Conservation (phyloP, 2,113 vertebrate genomes). For the Hassar affinis region DNA sequence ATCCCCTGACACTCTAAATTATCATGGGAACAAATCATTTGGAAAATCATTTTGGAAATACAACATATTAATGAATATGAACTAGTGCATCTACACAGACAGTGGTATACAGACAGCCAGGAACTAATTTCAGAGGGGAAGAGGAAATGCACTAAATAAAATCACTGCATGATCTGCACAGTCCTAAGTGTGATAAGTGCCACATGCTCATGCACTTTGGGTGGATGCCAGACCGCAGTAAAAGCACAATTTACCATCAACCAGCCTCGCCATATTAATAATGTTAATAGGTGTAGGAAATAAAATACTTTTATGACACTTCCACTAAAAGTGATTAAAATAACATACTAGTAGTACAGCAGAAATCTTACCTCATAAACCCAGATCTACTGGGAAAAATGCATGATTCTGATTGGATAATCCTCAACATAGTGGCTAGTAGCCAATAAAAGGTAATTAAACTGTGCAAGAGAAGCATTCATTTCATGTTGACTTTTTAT, state of each 20-base stretch:
- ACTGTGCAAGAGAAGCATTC: neutral
- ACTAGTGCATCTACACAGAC: neutral
- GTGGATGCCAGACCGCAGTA: conserved; percentile 1
- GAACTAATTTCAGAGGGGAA: neutral
- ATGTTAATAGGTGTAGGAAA: conserved; percentile 14
- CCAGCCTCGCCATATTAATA: conserved; percentile 8
- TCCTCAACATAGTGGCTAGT: neutral
- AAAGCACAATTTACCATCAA: conserved; percentile 14
- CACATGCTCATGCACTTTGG: conserved; percentile 20
- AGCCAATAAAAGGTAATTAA: conserved; percentile 12
- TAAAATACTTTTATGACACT: conserved; percentile 13
- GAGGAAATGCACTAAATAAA: neutral
- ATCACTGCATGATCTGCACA: conserved; percentile 6
- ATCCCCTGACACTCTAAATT: conserved; percentile 38
- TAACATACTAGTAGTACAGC: neutral
- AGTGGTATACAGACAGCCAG: neutral
- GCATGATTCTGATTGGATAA: neutral
- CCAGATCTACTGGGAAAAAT: neutral
- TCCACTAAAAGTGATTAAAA: conserved; percentile 12
- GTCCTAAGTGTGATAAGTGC: conserved; percentile 4
- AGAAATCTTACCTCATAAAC: conserved; percentile 3
- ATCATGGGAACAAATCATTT: conserved; percentile 10
- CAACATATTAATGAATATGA: neutral
- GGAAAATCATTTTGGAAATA: neutral
- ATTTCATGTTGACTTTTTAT: conserved; percentile 1